These are phyloP conservation scores for Hafferia zeledoni DNA, from an alignment of 2,797 vertebrate species.

Conservation along the genomic window DNA sequence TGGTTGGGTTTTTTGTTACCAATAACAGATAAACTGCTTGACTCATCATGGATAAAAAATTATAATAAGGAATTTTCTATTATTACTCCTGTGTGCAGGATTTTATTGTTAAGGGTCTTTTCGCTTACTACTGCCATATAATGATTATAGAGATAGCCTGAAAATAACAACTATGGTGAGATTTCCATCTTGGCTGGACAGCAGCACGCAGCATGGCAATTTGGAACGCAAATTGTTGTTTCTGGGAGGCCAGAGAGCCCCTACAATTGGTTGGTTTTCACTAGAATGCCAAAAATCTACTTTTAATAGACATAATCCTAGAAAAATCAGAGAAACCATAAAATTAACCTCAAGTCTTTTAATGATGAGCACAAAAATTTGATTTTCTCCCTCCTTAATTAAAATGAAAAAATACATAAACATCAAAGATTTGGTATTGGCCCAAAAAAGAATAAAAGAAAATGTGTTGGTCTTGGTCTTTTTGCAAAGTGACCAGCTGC, in stretches of 20 bases:
- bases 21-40: background rate
- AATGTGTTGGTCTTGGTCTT: background rate
- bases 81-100: background rate
- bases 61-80: background rate
- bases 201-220: background rate
- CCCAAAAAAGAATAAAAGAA: background rate
- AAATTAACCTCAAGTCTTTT: background rate
- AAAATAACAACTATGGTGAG: background rate
- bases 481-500: background rate
- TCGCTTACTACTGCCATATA: background rate
- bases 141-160: background rate
- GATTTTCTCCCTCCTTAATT: background rate
- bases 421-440: background rate
- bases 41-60: background rate
- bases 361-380: background rate
- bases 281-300: background rate
- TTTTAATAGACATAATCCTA: background rate
- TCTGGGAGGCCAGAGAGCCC: background rate
- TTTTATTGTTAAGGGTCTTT: background rate
- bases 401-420: background rate
- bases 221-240: background rate
- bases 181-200: background rate
- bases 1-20: fast-evolving
- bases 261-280: background rate
- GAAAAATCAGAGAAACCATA: background rate